A percentile compares a stretch with the other conserved stretches of the same genome.
Conservation (phyloP, 2,113 vertebrate genomes). For the Ptilorrhoa leucosticta region DNA sequence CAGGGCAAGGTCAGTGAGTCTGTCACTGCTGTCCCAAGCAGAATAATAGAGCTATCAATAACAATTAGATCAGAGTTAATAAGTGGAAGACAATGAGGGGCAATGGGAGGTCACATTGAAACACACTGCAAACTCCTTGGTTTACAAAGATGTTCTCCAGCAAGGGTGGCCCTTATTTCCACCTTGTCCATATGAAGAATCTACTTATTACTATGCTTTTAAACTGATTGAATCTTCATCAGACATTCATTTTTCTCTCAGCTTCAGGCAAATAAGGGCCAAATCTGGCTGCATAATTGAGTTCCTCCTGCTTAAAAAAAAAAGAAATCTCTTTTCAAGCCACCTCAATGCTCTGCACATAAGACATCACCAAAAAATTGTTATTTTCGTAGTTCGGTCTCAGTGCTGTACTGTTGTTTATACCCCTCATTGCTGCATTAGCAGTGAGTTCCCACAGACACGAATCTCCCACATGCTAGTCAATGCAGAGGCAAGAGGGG, state of each 20-base stretch:
- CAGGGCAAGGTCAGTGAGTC: conserved; percentile 56
- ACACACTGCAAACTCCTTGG: background rate
- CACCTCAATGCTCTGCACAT: background rate
- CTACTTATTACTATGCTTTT: background rate
- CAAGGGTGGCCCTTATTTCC: background rate
- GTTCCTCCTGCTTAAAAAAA: background rate
- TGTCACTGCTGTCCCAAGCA: conserved; percentile 43
- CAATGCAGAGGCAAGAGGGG: background rate
- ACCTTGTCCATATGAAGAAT: background rate
- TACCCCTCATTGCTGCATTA: background rate
- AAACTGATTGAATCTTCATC: background rate
- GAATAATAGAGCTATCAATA: conserved; percentile 65
- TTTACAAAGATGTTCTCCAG: background rate
- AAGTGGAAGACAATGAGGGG: conserved; percentile 61
- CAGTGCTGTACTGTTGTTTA: background rate
- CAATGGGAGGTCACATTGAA: conserved; percentile 56
- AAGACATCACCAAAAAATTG: background rate
- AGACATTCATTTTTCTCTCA: background rate
- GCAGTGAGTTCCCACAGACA: background rate
- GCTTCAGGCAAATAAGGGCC: background rate
- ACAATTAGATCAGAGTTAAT: conserved; percentile 62
- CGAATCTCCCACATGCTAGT: background rate
- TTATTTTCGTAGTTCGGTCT: background rate
- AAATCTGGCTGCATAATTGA: background rate
- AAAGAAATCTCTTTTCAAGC: background rate